Conservation (phyloP, 2,888 invertebrate species). For the Acleris laterana region DNA sequence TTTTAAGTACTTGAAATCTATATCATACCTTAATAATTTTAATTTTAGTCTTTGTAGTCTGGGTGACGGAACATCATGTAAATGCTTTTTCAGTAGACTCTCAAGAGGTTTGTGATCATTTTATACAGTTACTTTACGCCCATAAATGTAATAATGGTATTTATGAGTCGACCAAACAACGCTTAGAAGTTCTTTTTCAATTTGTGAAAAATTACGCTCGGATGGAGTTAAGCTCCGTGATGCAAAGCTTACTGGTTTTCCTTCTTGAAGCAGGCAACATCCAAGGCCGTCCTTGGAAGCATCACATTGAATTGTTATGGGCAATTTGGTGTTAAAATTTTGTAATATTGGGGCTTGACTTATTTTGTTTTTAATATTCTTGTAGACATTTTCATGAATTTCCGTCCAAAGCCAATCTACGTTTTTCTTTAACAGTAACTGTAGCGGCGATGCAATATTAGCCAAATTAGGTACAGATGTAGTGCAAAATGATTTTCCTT, state of each 20-base stretch:
- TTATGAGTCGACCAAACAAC: slow-evolving; percentile 51
- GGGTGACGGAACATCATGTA: slow-evolving; percentile 12
- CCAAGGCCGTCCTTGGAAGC: slow-evolving; percentile 36
- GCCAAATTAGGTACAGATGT: slow-evolving; percentile 39
- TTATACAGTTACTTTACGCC: slow-evolving; percentile 31
- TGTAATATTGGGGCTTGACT: slow-evolving; percentile 21
- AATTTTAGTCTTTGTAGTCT: slow-evolving; percentile 6
- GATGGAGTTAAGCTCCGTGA: slow-evolving; percentile 35
- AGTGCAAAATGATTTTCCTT: no score
- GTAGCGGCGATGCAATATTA: slow-evolving; percentile 25
- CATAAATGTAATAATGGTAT: slow-evolving; percentile 53
- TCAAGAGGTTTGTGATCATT: slow-evolving; percentile 28
- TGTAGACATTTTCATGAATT: slow-evolving; percentile 27
- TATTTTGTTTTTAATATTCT: slow-evolving; percentile 32
- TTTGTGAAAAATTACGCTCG: slow-evolving; percentile 47
- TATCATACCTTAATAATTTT: slow-evolving; percentile 6
- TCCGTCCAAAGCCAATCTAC: slow-evolving; percentile 32
- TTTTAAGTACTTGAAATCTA: slow-evolving; percentile 42
- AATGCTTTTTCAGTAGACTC: slow-evolving; percentile 8
- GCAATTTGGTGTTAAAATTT: slow-evolving; percentile 32
- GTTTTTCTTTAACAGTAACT: slow-evolving; percentile 38
- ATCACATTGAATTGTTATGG: slow-evolving; percentile 36
- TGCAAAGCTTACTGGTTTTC: slow-evolving; percentile 38
- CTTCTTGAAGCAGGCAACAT: slow-evolving; percentile 2
- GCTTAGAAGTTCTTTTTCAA: slow-evolving; percentile 59